phyloP scores from a whole-genome alignment of 2,888 invertebrate species.

The Drosophila borealis region DNA sequence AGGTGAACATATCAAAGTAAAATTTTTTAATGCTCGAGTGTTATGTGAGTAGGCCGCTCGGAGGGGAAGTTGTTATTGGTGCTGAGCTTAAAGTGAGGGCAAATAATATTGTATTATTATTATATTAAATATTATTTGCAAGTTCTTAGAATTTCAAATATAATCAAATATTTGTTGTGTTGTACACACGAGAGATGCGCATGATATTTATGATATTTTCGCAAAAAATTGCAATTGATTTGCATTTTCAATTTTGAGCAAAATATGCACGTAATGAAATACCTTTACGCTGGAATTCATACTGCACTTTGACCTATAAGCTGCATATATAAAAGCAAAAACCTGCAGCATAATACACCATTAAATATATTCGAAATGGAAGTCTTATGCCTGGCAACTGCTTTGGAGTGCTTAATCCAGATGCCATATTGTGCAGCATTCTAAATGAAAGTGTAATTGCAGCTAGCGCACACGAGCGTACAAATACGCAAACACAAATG shows the following conservation, averaged over 20 bases:
- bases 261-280: not conserved
- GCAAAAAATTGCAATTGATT: too few species aligned
- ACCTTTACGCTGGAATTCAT: constrained; percentile 10
- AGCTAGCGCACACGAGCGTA: constrained; percentile 12
- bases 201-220: too few species aligned
- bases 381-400: not conserved
- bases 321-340: constrained; percentile 7
- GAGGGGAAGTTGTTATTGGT: too few species aligned
- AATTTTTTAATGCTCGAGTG: not conserved
- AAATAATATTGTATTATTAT: not conserved
- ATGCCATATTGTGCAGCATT: constrained; percentile 16
- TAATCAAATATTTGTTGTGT: too few species aligned
- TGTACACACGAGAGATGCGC: too few species aligned
- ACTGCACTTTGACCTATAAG: constrained; percentile 29
- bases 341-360: not conserved
- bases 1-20: constrained; percentile 6
- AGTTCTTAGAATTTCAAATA: too few species aligned
- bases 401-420: constrained; percentile 1
- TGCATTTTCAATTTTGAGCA: too few species aligned
- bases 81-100: too few species aligned
- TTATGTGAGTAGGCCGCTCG: too few species aligned
- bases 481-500: not conserved
- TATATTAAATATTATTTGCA: too few species aligned
- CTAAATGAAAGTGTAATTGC: constrained; percentile 31
- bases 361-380: constrained; percentile 1